Percentiles rank a stretch among this genome's conserved stretches.
Evolutionary conservation across 1,140 invertebrate genomes (phyloP).

Genomic region (Brachionus rubens): DNA sequence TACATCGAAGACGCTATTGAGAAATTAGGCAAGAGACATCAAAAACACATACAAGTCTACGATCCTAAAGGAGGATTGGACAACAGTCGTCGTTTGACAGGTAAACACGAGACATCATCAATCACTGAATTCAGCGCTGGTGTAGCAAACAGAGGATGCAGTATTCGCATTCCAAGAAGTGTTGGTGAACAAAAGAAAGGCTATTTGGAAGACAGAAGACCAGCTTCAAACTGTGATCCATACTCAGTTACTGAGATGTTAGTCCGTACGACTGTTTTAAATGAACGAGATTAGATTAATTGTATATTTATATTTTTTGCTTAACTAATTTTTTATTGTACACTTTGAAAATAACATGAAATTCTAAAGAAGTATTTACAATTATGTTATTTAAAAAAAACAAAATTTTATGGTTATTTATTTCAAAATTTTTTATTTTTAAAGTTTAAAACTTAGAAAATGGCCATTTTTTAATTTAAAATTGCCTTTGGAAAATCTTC

Average conservation of each 20-base stretch:
- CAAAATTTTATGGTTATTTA: no score
- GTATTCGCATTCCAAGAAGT: constrained; percentile 61
- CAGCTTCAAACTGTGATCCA: constrained; percentile 88
- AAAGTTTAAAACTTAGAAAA: no score
- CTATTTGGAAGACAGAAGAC: constrained; percentile 86
- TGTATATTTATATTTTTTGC: no score
- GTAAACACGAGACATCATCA: constrained; percentile 59
- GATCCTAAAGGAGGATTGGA: constrained; percentile 68
- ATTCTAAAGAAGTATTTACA: no score
- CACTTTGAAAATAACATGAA: no score
- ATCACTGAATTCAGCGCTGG: constrained; percentile 58
- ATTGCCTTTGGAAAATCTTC: no score
- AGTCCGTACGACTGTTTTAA: constrained; percentile 52
- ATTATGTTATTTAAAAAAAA: no score
- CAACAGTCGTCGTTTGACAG: constrained; percentile 61
- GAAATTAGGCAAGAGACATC: constrained; percentile 74
- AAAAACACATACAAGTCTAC: constrained; percentile 81
- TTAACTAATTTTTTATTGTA: no score
- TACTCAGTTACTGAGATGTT: constrained; percentile 65
- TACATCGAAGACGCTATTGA: constrained; percentile 66
- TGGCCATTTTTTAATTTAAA: no score
- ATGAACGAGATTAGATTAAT: constrained; percentile 46
- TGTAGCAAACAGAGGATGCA: constrained; percentile 63
- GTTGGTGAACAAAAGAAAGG: constrained; percentile 77
- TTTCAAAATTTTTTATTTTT: no score